Evolutionary conservation across 2,797 vertebrate species (phyloP).

Genomic region (Chromobotia macracanthus): DNA sequence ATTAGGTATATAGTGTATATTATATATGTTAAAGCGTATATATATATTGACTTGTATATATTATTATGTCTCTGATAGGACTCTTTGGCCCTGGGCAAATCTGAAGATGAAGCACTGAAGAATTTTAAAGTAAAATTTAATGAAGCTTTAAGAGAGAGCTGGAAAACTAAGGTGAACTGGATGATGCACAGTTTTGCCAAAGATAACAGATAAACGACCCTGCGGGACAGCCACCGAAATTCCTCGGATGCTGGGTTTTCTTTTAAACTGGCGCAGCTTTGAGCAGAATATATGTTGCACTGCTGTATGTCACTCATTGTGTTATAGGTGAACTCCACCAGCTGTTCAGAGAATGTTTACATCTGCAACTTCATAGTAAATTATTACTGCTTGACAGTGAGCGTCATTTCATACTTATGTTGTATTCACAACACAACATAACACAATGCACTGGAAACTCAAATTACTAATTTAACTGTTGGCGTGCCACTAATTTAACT

Average conservation of each 20-base stretch:
- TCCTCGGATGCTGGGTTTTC: conserved; percentile 17
- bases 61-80: conserved; percentile 78
- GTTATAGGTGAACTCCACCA: conserved; percentile 3
- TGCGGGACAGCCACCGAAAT: conserved; percentile 9
- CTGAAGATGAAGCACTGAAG: conserved; percentile 94
- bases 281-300: conserved; percentile 47
- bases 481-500: conserved; percentile 40
- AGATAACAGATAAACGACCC: conserved; percentile 85
- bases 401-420: not conserved
- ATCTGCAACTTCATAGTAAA: conserved; percentile 36
- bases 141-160: conserved; percentile 95
- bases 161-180: conserved; percentile 99
- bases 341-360: conserved; percentile 68
- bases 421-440: conserved; percentile 18
- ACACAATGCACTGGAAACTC: conserved; percentile 28
- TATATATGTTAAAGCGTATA: too few relatives aligned
- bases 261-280: conserved; percentile 61
- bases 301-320: conserved; percentile 41
- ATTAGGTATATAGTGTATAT: not conserved
- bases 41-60: conserved; percentile 10
- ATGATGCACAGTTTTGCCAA: conserved; percentile 97
- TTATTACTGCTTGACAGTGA: not conserved
- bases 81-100: conserved; percentile 92
- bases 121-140: conserved; percentile 98
- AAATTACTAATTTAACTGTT: conserved; percentile 31